Evolutionary conservation across 2,888 invertebrate genomes (phyloP).

Genomic region (Girardia tigrina): DNA sequence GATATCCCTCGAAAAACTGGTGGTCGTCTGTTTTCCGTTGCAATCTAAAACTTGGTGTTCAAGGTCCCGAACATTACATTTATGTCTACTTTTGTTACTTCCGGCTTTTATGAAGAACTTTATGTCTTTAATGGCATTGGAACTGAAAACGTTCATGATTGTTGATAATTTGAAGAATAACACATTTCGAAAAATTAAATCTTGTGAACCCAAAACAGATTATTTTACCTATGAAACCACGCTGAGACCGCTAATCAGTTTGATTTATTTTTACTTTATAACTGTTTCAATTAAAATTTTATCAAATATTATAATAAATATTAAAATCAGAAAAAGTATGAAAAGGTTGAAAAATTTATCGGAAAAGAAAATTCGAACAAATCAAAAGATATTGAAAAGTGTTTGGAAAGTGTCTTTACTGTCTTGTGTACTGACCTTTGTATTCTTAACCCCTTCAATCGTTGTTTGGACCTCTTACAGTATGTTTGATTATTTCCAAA

Average conservation of each 20-base stretch:
- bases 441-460: background rate
- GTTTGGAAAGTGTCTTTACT: background rate
- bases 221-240: constrained; percentile 8
- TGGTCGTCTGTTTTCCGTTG: constrained; percentile 4
- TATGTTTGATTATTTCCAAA: background rate
- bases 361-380: background rate
- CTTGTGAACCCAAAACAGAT: background rate
- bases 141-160: background rate
- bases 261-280: background rate
- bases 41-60: background rate
- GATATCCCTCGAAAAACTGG: background rate
- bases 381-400: background rate
- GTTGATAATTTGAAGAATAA: background rate
- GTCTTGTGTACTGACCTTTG: background rate
- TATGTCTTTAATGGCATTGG: background rate
- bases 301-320: background rate
- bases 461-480: background rate
- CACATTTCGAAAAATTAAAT: background rate
- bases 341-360: background rate
- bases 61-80: background rate
- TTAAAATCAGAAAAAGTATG: background rate
- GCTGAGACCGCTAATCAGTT: background rate
- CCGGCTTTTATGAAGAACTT: constrained; percentile 12
- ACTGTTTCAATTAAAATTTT: background rate
- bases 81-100: background rate